Base-by-base conservation (phyloP, 2,888 invertebrate genomes). In the Epirrhoe alternata region DNA sequence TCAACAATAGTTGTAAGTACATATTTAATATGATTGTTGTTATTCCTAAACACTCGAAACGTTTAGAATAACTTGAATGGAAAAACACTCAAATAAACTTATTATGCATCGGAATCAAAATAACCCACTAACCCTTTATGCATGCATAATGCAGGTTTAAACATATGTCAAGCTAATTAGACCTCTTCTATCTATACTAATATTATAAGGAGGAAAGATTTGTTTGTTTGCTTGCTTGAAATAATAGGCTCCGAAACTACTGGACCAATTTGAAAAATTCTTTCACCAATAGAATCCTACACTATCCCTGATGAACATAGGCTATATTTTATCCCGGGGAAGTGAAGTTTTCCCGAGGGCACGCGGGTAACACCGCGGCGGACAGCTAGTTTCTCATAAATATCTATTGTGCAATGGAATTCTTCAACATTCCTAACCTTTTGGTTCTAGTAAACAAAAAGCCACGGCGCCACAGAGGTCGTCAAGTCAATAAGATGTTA, bases 91-190 rank as follows among this genome's bases (percentile, higher is more conserved):
- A 45, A 14, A 47, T 16, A 6, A 16, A 16, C 47, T 16, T 16
- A 16, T 16, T 16, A 47, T 47, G 47, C 16, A 16, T 47, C 7
- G 14, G 12, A 14, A 47, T 4, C 14, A 14, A 47, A 6, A 47
- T 47, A 47, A 47, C 47, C 47, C 16, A 47, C 6, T 47, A 6
- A 47, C 16, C 47, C 16, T 47, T 8, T 47, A 16, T 14, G 47
- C 5, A 47, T 47, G 47, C 5, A 47, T 47, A 47, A 47, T 47
- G 16, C 16, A 47, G 47, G 38, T 42, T 42, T 42, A 42, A 42
- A 12, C 38, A 42, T 42, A 42, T 4, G 12, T 42, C 12, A 42
- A 42, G 12, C 38, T 35, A 12, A 42, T 42, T 42, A 42, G 38
- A 42, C 38, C 38, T 42, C 12, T 1, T 42, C 12, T 24, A 24